Percentiles rank a stretch among this genome's conserved stretches.
Evolutionary conservation across 1,140 invertebrate genomes (phyloP).

Genomic region (Drosophila carrolli): DNA sequence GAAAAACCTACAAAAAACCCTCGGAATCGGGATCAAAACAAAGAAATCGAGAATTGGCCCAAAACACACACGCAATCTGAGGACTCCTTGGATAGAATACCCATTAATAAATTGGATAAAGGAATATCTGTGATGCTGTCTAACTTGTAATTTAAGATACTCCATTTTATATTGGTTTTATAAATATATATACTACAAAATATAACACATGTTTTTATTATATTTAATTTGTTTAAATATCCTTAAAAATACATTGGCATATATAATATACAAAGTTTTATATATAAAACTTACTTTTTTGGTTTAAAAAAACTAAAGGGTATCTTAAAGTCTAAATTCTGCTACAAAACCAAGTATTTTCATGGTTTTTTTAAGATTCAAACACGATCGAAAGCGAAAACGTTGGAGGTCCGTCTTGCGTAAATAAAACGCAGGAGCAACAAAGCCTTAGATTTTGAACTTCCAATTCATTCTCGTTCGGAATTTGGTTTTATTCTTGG

Average conservation of each 20-base stretch:
- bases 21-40: constrained; percentile 73
- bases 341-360: not conserved
- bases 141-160: not conserved
- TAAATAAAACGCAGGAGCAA: constrained; percentile 50
- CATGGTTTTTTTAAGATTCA: not conserved
- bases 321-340: not conserved
- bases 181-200: too few relatives aligned
- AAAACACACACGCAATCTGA: constrained; percentile 40
- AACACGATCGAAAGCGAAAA: constrained; percentile 74
- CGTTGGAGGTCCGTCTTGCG: constrained; percentile 62
- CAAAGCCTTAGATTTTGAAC: constrained; percentile 12
- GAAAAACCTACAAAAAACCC: constrained; percentile 11
- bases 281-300: too few relatives aligned
- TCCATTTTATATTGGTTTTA: too few relatives aligned
- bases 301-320: not conserved
- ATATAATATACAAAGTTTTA: too few relatives aligned
- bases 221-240: too few relatives aligned
- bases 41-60: constrained; percentile 66
- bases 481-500: constrained; percentile 22
- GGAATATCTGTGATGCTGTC: not conserved
- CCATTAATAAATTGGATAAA: not conserved
- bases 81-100: constrained; percentile 4
- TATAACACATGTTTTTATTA: too few relatives aligned
- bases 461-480: constrained; percentile 47
- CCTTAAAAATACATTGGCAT: too few relatives aligned